phyloP scores from a whole-genome alignment of 2,113 vertebrate species.

The Heptranchias perlo region DNA sequence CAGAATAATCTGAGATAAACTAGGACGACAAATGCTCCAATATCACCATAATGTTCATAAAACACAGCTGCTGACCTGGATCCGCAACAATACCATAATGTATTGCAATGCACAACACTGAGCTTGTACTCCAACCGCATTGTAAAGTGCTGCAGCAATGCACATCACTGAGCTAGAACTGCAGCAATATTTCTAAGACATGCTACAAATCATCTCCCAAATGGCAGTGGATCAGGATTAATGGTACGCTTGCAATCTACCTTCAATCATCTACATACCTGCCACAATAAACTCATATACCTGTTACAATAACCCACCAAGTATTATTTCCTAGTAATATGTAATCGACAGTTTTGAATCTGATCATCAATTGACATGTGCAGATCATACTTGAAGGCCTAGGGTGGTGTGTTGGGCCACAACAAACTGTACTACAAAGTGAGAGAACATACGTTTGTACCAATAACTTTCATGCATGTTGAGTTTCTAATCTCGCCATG shows the following conservation, averaged over 20 bases:
- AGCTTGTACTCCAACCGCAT: neutral
- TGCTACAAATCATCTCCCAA: neutral
- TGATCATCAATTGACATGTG: neutral
- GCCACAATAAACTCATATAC: no score
- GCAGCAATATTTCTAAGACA: neutral
- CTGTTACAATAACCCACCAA: no score
- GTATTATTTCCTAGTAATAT: no score
- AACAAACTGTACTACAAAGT: neutral
- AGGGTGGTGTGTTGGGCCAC: neutral
- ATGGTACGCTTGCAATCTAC: no score
- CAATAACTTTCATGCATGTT: neutral
- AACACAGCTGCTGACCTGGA: neutral
- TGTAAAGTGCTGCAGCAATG: neutral
- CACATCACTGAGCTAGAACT: neutral
- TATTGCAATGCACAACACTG: neutral
- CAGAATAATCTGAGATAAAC: neutral
- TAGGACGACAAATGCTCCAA: neutral
- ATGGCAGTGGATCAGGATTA: no score
- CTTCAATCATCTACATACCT: no score
- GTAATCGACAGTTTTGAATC: neutral
- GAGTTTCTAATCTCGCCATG: neutral
- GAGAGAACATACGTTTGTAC: neutral
- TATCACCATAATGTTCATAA: neutral
- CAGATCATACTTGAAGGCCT: neutral
- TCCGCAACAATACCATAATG: neutral